A percentile compares a stretch with the other conserved stretches of the same genome.
Evolutionary conservation across 1,140 invertebrate genomes (phyloP).

Genomic region (Zaprionus gabonicus): DNA sequence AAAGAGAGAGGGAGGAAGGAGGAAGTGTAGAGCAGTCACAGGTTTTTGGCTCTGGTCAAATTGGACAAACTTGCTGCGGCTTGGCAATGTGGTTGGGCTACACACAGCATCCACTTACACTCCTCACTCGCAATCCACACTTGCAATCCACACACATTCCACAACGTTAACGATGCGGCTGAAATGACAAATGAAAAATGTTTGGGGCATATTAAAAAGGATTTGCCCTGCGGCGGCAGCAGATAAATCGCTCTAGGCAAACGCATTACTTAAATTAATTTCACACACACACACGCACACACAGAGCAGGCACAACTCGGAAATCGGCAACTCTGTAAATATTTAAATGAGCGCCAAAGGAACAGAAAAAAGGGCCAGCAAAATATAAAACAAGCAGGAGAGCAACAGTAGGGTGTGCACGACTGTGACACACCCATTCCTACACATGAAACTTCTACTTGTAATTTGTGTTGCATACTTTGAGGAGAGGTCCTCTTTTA

Average conservation of each 20-base stretch:
- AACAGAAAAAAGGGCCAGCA: slow-evolving; percentile 31
- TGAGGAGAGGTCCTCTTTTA: too few species aligned
- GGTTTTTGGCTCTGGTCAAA: slow-evolving; percentile 14
- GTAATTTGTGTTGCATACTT: too few species aligned
- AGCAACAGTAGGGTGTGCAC: neutral
- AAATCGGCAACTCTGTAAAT: slow-evolving; percentile 66
- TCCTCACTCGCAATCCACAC: neutral
- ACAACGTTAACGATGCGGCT: slow-evolving; percentile 40
- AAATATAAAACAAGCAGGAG: slow-evolving; percentile 19
- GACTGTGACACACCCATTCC: too few species aligned
- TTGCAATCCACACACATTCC: slow-evolving; percentile 3
- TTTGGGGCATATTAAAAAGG: slow-evolving; percentile 77
- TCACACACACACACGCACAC: slow-evolving; percentile 28
- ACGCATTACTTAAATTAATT: slow-evolving; percentile 82
- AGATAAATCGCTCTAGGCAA: slow-evolving; percentile 65
- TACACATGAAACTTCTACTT: too few species aligned
- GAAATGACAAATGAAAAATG: slow-evolving; percentile 79
- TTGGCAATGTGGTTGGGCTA: slow-evolving; percentile 54
- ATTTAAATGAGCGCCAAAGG: slow-evolving; percentile 68
- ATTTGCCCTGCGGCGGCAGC: slow-evolving; percentile 44
- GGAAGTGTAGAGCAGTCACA: slow-evolving; percentile 3
- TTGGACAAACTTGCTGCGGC: slow-evolving; percentile 23
- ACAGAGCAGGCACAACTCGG: slow-evolving; percentile 1
- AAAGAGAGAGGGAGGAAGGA: neutral
- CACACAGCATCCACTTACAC: neutral